These are phyloP conservation scores for Tenthredo notha DNA, from an alignment of 2,888 invertebrate species.

Conservation along the genomic window DNA sequence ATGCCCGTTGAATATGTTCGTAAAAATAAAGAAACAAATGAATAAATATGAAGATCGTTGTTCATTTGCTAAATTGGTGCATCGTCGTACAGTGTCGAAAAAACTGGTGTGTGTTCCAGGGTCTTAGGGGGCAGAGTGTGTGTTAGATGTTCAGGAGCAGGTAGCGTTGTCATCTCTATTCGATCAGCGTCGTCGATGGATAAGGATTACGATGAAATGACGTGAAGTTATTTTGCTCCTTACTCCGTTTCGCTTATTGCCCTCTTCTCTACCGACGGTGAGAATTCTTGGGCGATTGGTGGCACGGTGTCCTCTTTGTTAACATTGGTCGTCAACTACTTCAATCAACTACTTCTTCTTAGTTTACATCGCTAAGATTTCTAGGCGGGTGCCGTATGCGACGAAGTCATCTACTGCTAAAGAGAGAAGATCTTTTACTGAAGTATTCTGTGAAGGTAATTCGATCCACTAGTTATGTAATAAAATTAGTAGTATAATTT, in stretches of 20 bases:
- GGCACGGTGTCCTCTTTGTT: conserved; percentile 65
- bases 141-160: conserved; percentile 70
- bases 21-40: not conserved
- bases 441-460: conserved; percentile 73
- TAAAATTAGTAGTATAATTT: conserved; percentile 72
- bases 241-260: conserved; percentile 66
- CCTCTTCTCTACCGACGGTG: conserved; percentile 62
- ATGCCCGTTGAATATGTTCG: not conserved
- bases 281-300: conserved; percentile 62
- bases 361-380: conserved; percentile 65
- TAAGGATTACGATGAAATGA: conserved; percentile 57
- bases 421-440: conserved; percentile 69
- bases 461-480: conserved; percentile 71
- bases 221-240: conserved; percentile 60
- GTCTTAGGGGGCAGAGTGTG: conserved; percentile 69
- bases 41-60: not conserved
- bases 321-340: conserved; percentile 59
- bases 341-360: conserved; percentile 62
- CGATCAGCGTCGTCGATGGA: conserved; percentile 53
- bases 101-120: conserved; percentile 73
- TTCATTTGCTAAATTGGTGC: not conserved
- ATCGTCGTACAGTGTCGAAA: conserved; percentile 51
- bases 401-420: conserved; percentile 63
- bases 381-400: not conserved
- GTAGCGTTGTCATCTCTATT: conserved; percentile 61